These are phyloP conservation scores for Gambusia yucatana DNA, from an alignment of 2,797 vertebrate genomes.

Conservation along the genomic window DNA sequence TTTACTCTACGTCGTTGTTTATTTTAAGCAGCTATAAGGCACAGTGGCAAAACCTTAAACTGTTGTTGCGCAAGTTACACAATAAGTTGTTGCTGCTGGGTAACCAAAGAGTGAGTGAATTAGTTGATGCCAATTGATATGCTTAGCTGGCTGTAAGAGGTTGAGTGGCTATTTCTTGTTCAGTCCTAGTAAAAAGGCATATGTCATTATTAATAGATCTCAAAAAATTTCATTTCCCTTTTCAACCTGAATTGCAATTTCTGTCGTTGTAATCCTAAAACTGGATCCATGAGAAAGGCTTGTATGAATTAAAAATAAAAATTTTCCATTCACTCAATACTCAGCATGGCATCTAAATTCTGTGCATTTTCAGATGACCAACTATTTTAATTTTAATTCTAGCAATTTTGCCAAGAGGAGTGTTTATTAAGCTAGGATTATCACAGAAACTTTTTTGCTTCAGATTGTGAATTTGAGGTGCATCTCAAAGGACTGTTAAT, in stretches of 20 bases:
- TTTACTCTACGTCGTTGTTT: no score
- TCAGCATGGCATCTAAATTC: not conserved
- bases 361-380: not conserved
- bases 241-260: not conserved
- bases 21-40: no score
- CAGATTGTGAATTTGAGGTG: not conserved
- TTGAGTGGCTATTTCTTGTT: no score
- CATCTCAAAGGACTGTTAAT: not conserved
- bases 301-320: not conserved
- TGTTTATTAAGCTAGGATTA: not conserved
- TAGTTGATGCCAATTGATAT: no score
- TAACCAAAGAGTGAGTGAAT: no score
- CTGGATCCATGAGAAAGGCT: constrained; percentile 23
- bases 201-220: constrained; percentile 19
- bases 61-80: no score
- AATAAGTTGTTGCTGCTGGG: no score
- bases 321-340: not conserved
- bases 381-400: not conserved
- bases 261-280: constrained; percentile 15
- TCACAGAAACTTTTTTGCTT: not conserved
- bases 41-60: no score
- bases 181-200: no score
- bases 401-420: not conserved
- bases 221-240: constrained; percentile 9
- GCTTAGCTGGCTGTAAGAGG: no score